phyloP scores from a whole-genome alignment of 2,888 invertebrate species.

The Escarpia spicata region DNA sequence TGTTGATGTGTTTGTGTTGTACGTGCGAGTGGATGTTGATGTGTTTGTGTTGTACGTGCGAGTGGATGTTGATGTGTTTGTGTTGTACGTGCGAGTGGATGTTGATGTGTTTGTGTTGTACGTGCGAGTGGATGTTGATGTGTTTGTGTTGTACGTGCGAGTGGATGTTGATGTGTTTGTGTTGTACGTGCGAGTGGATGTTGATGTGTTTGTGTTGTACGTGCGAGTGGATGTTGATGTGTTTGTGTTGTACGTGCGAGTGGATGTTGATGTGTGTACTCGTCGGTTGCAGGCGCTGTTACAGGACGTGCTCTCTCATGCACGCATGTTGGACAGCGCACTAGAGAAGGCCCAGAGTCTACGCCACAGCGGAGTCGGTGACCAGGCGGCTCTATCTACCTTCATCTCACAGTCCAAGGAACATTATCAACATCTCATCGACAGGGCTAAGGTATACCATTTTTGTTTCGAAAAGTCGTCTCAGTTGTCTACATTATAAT shows the following conservation, averaged over 20 bases:
- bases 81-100: not conserved
- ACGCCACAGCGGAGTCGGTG: conserved; percentile 68
- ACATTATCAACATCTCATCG: not conserved
- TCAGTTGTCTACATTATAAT: too few relatives aligned
- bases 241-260: too few relatives aligned
- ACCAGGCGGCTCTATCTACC: not conserved
- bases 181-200: not conserved
- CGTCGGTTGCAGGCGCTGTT: conserved; percentile 72
- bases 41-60: not conserved
- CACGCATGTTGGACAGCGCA: conserved; percentile 87
- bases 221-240: not conserved
- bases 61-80: not conserved
- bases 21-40: not conserved
- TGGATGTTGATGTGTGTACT: not conserved
- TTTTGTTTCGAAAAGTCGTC: not conserved
- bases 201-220: not conserved
- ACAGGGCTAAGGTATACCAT: not conserved
- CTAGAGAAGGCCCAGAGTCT: conserved; percentile 85
- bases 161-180: not conserved
- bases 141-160: not conserved
- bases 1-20: not conserved
- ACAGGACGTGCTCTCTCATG: conserved; percentile 90
- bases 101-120: not conserved
- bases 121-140: not conserved
- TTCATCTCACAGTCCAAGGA: not conserved